These are phyloP conservation scores for Oedothorax gibbosus DNA, from an alignment of 1,140 invertebrate species.

Conservation along the genomic window DNA sequence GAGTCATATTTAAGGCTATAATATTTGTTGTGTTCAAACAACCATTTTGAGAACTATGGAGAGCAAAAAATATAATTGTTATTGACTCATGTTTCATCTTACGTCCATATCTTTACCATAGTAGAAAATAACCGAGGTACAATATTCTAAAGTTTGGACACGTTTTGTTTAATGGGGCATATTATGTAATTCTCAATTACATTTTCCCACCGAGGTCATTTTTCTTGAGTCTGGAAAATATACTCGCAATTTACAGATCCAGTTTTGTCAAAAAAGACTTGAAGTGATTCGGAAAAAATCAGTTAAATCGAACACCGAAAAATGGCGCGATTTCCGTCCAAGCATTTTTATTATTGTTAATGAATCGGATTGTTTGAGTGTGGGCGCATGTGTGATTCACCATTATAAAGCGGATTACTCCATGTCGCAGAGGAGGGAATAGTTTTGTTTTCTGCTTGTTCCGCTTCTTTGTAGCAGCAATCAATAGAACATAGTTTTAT, in stretches of 20 bases:
- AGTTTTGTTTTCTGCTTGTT: neutral
- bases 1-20: no score
- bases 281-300: neutral
- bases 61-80: no score
- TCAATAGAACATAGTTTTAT: neutral
- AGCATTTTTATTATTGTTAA: neutral
- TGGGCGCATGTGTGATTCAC: neutral
- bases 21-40: no score
- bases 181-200: neutral
- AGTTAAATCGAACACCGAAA: neutral
- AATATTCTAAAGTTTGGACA: no score
- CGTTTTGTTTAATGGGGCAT: no score
- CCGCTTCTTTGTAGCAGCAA: neutral
- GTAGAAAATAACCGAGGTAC: no score
- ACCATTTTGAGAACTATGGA: no score
- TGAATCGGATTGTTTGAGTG: conserved; percentile 7
- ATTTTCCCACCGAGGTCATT: neutral
- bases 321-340: neutral
- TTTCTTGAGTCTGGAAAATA: neutral
- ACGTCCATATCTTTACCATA: no score
- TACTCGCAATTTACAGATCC: neutral
- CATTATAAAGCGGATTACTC: neutral
- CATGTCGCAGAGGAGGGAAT: neutral
- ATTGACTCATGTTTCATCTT: no score
- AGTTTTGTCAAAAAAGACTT: neutral